Conservation (phyloP, 2,797 vertebrate genomes). For the Scolopax rusticola region DNA sequence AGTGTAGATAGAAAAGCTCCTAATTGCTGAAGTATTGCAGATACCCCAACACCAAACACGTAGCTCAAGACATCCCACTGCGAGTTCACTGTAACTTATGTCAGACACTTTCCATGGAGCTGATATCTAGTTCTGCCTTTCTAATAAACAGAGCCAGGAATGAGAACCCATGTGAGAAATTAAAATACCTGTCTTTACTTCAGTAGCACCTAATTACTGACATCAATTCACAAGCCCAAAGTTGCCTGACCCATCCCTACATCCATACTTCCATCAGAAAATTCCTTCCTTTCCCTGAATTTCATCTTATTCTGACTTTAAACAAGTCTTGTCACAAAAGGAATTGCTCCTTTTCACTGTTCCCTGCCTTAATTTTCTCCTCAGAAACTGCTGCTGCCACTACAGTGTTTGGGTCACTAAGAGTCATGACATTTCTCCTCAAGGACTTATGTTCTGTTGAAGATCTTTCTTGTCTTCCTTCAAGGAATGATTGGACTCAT, state of each 20-base stretch:
- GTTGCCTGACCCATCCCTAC: not conserved
- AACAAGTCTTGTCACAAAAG: not conserved
- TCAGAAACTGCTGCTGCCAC: not conserved
- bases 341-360: not conserved
- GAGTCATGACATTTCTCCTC: not conserved
- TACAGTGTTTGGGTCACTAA: fast-evolving
- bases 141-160: not conserved
- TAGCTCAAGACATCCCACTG: not conserved
- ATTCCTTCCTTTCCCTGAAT: not conserved
- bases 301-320: not conserved
- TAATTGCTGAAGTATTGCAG: not conserved
- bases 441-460: not conserved
- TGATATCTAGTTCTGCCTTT: not conserved
- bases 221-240: not conserved
- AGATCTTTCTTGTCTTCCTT: not conserved
- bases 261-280: not conserved
- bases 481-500: not conserved
- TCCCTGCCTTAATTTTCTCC: not conserved
- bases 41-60: fast-evolving
- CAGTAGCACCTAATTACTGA: not conserved
- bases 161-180: not conserved
- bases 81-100: not conserved
- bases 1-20: not conserved
- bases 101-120: not conserved
- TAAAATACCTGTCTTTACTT: not conserved